phyloP scores from a whole-genome alignment of 2,113 vertebrate genomes.

The Ctenomys sociabilis region DNA sequence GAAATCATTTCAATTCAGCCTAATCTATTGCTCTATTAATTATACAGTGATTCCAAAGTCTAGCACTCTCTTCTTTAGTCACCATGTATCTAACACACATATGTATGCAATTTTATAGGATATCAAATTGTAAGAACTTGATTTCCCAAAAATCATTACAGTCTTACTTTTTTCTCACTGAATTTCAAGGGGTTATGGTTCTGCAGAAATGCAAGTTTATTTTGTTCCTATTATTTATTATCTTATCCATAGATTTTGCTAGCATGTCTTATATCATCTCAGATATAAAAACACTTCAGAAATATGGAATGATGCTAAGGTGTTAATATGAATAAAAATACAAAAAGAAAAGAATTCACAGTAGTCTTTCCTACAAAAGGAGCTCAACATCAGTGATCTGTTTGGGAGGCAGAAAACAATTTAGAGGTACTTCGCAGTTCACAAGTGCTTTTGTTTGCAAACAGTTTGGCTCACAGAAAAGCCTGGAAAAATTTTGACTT shows the following conservation, averaged over 20 bases:
- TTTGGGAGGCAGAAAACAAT: neutral
- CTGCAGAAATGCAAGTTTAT: slow-evolving; percentile 4
- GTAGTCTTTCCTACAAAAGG: neutral
- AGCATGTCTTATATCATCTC: neutral
- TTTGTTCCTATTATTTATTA: neutral
- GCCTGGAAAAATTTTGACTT: no score
- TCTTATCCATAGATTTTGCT: neutral
- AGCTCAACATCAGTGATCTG: neutral
- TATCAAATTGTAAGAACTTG: neutral
- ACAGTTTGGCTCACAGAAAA: neutral
- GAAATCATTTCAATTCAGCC: neutral
- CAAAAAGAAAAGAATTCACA: neutral
- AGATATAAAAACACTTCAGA: neutral
- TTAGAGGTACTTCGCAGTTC: neutral
- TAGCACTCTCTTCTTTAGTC: neutral
- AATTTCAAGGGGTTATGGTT: neutral
- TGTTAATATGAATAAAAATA: neutral
- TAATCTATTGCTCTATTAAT: neutral
- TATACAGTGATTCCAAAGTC: neutral
- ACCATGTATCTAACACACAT: neutral
- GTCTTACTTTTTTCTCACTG: neutral
- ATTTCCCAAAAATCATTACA: neutral
- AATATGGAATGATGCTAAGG: neutral
- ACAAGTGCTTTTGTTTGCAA: neutral
- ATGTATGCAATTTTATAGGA: neutral